Percentiles rank a stretch among this genome's conserved stretches.
Evolutionary conservation across 2,888 invertebrate species (phyloP).

Genomic region (Metallyticus violacea): DNA sequence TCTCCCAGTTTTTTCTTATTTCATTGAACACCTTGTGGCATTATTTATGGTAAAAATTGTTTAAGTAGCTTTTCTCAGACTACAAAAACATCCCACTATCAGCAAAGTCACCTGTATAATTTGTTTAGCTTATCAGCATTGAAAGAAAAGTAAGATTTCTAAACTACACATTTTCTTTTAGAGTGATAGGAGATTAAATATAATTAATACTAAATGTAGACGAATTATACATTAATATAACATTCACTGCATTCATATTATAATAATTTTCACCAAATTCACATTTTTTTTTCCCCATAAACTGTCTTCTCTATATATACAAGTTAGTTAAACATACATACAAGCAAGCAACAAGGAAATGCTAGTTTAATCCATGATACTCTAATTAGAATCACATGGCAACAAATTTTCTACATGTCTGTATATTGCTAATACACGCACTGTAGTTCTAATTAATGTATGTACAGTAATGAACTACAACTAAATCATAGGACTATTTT

Average conservation of each 20-base stretch:
- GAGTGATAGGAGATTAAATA: neutral
- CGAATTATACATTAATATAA: too few species aligned
- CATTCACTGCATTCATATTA: neutral
- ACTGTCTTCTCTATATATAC: neutral
- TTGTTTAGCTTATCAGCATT: neutral
- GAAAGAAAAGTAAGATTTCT: neutral
- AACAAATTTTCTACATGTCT: conserved; percentile 21
- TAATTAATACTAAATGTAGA: neutral
- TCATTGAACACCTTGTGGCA: too few species aligned
- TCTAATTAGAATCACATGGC: conserved; percentile 11
- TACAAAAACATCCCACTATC: neutral
- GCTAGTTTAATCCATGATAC: neutral
- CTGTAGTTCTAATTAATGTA: conserved; percentile 36
- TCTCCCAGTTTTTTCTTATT: too few species aligned
- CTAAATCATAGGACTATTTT: conserved; percentile 17
- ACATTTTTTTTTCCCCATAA: neutral
- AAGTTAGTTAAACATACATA: neutral
- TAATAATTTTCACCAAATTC: too few species aligned
- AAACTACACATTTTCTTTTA: neutral
- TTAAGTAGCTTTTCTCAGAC: too few species aligned
- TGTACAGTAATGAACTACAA: conserved; percentile 27
- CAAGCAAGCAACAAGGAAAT: neutral
- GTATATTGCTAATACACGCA: conserved; percentile 54
- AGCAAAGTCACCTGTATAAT: neutral
- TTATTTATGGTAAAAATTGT: too few species aligned